Evolutionary conservation across 2,113 vertebrate species (phyloP), one percentile per base, ranked within the genome.

Genomic region (Xenotilapia longispinis): DNA sequence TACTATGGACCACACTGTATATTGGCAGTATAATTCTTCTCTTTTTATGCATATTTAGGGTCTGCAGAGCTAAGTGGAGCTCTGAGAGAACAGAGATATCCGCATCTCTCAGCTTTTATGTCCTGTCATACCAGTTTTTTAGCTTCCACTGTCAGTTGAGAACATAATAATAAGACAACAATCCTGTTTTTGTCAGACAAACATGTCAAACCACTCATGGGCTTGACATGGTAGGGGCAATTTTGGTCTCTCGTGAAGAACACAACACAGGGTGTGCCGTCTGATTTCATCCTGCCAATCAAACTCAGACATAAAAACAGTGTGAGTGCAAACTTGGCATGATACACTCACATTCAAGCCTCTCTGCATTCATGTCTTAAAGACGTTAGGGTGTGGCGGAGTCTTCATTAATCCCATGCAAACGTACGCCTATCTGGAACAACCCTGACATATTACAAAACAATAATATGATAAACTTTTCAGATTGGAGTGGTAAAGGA

Each of bases 21-120:
- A 60, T 81, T 31, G 5, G n/a, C 2, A 17, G 3, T 10, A 2
- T 82, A 38, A 11, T 78, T 5, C 45, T 31, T 33, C 9, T 75
- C 10, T 68, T 5, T 79, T 3, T 19, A 3, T 82, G 15, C 19
- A 9, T 51, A 38, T 21, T 54, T 57, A 97, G 96, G 98, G 98
- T 89, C 96, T 99, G 60, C 99, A 96, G 90, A 98, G 94, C 88
- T 98, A 99, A 94, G 97, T 97, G 21, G 94, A 97, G 21, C 90
- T 98, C 84, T 99, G 55, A 0, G 13, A 99, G 96, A 99, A 28
- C 97, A 78, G 98, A 97, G 92, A 99, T 97, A 98, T 99, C 85
- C 89, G 94, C 15, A 6, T n/a, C 9, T 17, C 6, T 82, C 57
- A 60, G 1, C 73, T 4, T 0, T 13, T 15, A 3, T 31, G 19